Evolutionary conservation across 2,888 invertebrate species (phyloP).

Genomic region (Creontiades dilutus): DNA sequence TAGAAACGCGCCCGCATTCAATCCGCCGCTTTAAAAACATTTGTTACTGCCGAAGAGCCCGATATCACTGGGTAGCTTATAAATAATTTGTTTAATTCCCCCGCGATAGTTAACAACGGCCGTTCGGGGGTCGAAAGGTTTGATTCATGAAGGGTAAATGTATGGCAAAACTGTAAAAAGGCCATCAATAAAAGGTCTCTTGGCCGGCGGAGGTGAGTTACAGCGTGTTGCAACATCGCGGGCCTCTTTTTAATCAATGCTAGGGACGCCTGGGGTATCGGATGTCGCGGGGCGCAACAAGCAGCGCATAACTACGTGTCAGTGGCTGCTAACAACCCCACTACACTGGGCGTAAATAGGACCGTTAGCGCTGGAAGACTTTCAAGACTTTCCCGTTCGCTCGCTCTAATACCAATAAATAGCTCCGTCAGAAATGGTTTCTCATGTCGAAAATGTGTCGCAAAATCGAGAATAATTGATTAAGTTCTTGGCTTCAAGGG

Average conservation of each 20-base stretch:
- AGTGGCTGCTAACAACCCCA: neutral
- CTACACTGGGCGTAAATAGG: neutral
- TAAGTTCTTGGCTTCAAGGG: too few species aligned
- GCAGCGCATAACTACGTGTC: neutral
- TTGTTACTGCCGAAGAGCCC: slow-evolving; percentile 17
- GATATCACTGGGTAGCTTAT: neutral
- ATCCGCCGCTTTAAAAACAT: neutral
- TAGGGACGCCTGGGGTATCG: slow-evolving; percentile 24
- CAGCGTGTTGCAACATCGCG: neutral
- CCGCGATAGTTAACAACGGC: neutral
- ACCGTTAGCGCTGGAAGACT: neutral
- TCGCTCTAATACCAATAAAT: too few species aligned
- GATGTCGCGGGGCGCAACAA: neutral
- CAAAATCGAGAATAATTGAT: too few species aligned
- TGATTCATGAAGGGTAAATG: slow-evolving; percentile 8
- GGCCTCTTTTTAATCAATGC: slow-evolving; percentile 28
- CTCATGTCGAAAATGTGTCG: too few species aligned
- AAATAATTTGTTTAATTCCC: slow-evolving; percentile 13
- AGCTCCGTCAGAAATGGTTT: too few species aligned
- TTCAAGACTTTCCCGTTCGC: neutral
- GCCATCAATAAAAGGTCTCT: slow-evolving; percentile 44
- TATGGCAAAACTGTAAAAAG: slow-evolving; percentile 11
- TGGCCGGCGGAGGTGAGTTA: neutral
- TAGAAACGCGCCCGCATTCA: slow-evolving; percentile 31
- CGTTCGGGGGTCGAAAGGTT: neutral